Evolutionary conservation across 2,888 invertebrate species (phyloP), one percentile per base, ranked within the genome.

Genomic region (Taphrorychus bicolor): DNA sequence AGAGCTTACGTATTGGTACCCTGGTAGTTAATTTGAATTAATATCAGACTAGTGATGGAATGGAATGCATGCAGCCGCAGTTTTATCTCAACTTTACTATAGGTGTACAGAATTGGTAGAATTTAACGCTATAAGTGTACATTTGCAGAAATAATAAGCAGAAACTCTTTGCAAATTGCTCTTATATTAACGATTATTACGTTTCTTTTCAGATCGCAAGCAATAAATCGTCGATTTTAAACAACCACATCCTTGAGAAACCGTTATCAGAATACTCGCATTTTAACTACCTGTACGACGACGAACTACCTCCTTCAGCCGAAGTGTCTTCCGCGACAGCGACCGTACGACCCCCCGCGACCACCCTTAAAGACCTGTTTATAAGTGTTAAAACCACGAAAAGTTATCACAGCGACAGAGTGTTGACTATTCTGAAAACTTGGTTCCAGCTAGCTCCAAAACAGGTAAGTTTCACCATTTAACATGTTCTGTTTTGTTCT

Each of bases 371-470:
- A 83, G 95, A 97, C 84, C 87, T 97, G 78, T 97, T 96, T 84
- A 93, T 97, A 82, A 94, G 94, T 85, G 95, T 98, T 62, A 98
- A 98, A 85, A 97, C 97, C 71, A 94, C 97, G 63, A 89, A 90
- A 81, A 89, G 90, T 83, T 95, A 94, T 84, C 95, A 97, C 82
- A 85, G 88, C 73, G 89, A 90, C 58, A 88, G 98, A 76, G 83
- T 98, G 78, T 91, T 92, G 60, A 87, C 95, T 72, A 92, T 98
- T 78, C 86, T 97, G 81, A 91, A 92, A 84, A 98, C 98, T 69
- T 98, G 98, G 98, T 96, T 95, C 82, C 92, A 92, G 82, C 85
- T 95, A 79, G 97, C 96, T 58, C 92, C 89, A 82, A 87, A 94
- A 80, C 94, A 97, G 92, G 95, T 95, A 86, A 85, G 83, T 17